These are phyloP conservation scores for Apis dorsata DNA, from an alignment of 1,140 invertebrate species.

Conservation along the genomic window DNA sequence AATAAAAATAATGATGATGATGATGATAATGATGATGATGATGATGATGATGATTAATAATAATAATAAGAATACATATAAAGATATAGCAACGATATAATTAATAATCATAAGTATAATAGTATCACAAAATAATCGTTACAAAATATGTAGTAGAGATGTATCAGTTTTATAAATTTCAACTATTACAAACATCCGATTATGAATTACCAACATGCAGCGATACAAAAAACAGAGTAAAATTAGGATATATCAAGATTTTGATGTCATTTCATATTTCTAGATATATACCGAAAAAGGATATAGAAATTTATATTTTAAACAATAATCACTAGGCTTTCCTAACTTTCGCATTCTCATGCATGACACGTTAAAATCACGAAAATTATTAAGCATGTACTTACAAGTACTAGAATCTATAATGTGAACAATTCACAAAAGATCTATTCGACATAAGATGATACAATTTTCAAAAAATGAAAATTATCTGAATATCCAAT, in stretches of 20 bases:
- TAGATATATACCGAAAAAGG: neutral
- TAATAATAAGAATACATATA: slow-evolving; percentile 55
- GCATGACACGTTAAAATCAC: slow-evolving; percentile 1
- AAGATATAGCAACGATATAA: slow-evolving; percentile 59
- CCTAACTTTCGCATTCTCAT: neutral
- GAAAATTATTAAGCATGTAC: neutral
- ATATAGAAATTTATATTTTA: neutral
- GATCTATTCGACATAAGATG: neutral
- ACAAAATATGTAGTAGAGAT: slow-evolving; percentile 65
- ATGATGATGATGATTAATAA: slow-evolving; percentile 51
- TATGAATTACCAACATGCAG: slow-evolving; percentile 66
- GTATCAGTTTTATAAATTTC: slow-evolving; percentile 53
- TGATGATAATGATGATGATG: slow-evolving; percentile 39
- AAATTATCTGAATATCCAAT: slow-evolving; percentile 46
- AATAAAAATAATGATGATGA: slow-evolving; percentile 5
- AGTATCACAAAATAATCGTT: slow-evolving; percentile 75
- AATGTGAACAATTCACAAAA: slow-evolving; percentile 4
- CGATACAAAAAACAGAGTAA: slow-evolving; percentile 47
- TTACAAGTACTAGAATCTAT: slow-evolving; percentile 3
- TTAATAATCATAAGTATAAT: slow-evolving; percentile 67
- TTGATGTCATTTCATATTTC: slow-evolving; percentile 33
- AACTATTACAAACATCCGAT: slow-evolving; percentile 50
- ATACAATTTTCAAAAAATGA: neutral
- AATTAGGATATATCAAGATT: slow-evolving; percentile 40
- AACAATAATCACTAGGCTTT: neutral